These are phyloP conservation scores for Andinoacara biseriatus DNA, from an alignment of 2,113 vertebrate species.

Conservation along the genomic window DNA sequence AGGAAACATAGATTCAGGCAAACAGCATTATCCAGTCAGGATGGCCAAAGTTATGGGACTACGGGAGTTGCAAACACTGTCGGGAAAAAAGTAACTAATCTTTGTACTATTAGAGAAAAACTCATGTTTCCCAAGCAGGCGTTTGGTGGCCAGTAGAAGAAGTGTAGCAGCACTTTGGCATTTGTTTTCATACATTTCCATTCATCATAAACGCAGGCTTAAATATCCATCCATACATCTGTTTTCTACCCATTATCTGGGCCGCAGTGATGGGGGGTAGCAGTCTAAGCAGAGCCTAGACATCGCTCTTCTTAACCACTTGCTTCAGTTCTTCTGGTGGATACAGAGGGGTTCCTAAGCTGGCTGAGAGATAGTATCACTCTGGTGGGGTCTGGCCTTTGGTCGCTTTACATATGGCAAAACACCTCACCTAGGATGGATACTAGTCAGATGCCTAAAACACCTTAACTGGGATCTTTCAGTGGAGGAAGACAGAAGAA, in stretches of 20 bases:
- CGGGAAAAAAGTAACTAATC: not conserved
- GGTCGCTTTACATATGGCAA: not conserved
- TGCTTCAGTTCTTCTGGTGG: no score
- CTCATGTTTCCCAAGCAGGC: not conserved
- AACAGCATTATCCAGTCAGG: not conserved
- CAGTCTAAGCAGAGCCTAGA: no score
- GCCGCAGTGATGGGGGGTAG: no score
- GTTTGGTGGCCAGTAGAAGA: not conserved
- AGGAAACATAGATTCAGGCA: not conserved
- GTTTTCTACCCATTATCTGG: no score
- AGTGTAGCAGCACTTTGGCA: not conserved
- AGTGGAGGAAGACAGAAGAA: not conserved
- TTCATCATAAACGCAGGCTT: not conserved
- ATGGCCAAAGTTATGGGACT: not conserved
- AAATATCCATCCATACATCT: no score
- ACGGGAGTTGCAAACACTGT: not conserved
- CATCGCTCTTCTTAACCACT: no score
- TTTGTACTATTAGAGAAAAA: not conserved
- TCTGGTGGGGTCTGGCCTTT: no score
- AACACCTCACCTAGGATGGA: not conserved
- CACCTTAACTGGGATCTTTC: not conserved
- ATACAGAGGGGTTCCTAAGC: not conserved
- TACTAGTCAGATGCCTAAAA: not conserved
- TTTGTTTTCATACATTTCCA: not conserved
- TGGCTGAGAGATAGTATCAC: not conserved